Evolutionary conservation across 2,888 invertebrate species (phyloP).

Genomic region (Campoplex capitator): DNA sequence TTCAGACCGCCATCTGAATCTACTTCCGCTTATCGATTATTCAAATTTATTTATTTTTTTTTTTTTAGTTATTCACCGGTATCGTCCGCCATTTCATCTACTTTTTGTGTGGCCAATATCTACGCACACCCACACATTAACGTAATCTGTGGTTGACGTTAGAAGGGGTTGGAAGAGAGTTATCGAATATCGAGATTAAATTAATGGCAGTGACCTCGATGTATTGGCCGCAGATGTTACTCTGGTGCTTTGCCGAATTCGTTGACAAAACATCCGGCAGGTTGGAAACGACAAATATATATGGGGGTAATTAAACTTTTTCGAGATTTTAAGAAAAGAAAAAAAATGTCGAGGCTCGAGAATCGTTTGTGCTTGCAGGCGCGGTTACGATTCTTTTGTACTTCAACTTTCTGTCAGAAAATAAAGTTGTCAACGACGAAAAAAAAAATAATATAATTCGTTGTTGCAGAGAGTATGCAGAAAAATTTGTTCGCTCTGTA

Average conservation of each 20-base stretch:
- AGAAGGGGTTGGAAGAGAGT: constrained; percentile 51
- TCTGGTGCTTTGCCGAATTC: constrained; percentile 33
- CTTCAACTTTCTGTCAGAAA: not conserved
- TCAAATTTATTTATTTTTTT: not conserved
- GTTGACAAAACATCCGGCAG: constrained; percentile 19
- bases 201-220: constrained; percentile 56
- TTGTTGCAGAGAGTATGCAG: not conserved
- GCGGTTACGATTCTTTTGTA: not conserved
- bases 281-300: not conserved
- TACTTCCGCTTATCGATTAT: constrained; percentile 9
- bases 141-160: constrained; percentile 39
- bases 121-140: not conserved
- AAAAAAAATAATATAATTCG: not conserved
- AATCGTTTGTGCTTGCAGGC: not conserved
- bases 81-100: constrained; percentile 29
- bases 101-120: constrained; percentile 11
- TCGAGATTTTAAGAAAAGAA: not conserved
- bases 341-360: too few relatives aligned
- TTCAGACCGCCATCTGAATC: constrained; percentile 9
- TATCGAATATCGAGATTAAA: constrained; percentile 67
- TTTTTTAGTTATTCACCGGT: constrained; percentile 7
- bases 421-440: not conserved
- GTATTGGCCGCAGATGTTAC: constrained; percentile 57
- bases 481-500: not conserved
- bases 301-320: not conserved